Conservation (phyloP, 2,797 vertebrate species). For the Tenualosa thibaudeaui region DNA sequence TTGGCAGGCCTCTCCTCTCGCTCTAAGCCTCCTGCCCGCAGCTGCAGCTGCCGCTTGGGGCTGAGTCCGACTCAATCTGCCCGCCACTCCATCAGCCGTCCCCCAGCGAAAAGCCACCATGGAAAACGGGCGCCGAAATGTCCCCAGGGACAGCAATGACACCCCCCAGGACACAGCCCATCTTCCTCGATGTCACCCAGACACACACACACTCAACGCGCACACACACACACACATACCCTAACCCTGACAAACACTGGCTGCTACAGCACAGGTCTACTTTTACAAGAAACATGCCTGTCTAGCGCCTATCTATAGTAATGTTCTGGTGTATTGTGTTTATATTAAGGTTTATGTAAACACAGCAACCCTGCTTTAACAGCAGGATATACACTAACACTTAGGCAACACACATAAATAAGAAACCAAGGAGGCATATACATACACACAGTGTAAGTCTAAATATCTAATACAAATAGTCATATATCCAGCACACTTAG, state of each 20-base stretch:
- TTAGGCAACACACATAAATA: constrained; percentile 10
- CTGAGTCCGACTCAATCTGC: background rate
- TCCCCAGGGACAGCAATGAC: background rate
- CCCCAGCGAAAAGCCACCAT: background rate
- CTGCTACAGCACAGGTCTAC: background rate
- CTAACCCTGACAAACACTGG: background rate
- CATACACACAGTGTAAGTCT: background rate
- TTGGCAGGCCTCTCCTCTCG: constrained; percentile 32
- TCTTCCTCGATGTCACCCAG: background rate
- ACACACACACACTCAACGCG: background rate
- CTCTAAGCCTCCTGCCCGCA: constrained; percentile 19
- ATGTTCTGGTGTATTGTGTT: background rate
- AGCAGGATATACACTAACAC: background rate
- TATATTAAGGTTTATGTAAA: background rate
- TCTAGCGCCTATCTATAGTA: background rate
- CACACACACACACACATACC: background rate
- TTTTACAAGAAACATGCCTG: background rate
- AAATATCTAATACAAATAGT: background rate
- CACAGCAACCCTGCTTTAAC: background rate
- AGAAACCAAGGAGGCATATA: background rate
- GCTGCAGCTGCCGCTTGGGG: constrained; percentile 27
- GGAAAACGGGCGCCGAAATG: background rate
- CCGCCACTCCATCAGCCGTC: background rate
- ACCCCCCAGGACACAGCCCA: background rate
- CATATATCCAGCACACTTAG: background rate